A percentile compares a stretch with the other conserved stretches of the same genome.
These are phyloP conservation scores for Thereva nobilitata DNA, from an alignment of 2,888 invertebrate species.

Conservation along the genomic window DNA sequence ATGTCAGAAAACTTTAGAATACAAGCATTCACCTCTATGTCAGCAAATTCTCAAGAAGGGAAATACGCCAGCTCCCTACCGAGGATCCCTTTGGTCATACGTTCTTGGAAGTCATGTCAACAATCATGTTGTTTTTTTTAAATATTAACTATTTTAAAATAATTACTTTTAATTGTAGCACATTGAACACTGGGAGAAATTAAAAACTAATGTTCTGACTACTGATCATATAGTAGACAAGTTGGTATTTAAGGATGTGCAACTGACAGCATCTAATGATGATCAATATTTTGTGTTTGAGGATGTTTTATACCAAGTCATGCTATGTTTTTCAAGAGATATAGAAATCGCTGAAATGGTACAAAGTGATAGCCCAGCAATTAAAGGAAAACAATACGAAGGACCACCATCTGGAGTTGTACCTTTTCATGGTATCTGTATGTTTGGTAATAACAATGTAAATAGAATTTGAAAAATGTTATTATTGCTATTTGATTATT, in stretches of 20 bases:
- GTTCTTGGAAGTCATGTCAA: conserved; percentile 81
- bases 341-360: conserved; percentile 76
- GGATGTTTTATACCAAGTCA: conserved; percentile 90
- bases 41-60: conserved; percentile 83
- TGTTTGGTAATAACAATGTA: conserved; percentile 76
- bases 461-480: not conserved
- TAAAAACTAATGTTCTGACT: conserved; percentile 81
- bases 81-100: conserved; percentile 84
- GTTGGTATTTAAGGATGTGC: conserved; percentile 93
- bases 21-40: conserved; percentile 83
- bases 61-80: conserved; percentile 61
- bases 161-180: conserved; percentile 62
- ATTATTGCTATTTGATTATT: conserved; percentile 46
- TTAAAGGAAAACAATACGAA: conserved; percentile 56
- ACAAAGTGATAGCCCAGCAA: conserved; percentile 59
- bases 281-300: conserved; percentile 98
- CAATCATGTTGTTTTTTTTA: conserved; percentile 61
- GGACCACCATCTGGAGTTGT: conserved; percentile 91
- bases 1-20: conserved; percentile 77
- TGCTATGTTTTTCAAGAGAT: conserved; percentile 91
- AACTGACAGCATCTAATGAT: conserved; percentile 93
- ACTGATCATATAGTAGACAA: conserved; percentile 93
- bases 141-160: conserved; percentile 2
- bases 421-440: conserved; percentile 95
- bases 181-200: conserved; percentile 72